phyloP scores from a whole-genome alignment of 2,797 vertebrate species.

The Cyclura pinguis region DNA sequence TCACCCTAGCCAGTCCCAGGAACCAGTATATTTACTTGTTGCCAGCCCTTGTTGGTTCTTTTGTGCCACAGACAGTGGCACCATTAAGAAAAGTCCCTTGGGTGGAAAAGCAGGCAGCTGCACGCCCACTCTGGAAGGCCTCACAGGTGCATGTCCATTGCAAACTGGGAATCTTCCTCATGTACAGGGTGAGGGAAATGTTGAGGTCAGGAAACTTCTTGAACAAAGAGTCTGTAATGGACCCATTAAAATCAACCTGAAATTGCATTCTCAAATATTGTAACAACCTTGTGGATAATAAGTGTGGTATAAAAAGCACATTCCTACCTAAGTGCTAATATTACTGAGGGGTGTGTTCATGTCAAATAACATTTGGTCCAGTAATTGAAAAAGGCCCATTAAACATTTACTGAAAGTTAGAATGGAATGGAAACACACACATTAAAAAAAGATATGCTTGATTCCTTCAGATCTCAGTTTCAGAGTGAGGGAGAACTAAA shows the following conservation, averaged over 20 bases:
- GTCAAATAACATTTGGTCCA: constrained; percentile 73
- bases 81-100: background rate
- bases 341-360: constrained; percentile 75
- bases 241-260: constrained; percentile 77
- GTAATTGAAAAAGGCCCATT: constrained; percentile 80
- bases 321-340: constrained; percentile 79
- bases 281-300: constrained; percentile 74
- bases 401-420: constrained; percentile 80
- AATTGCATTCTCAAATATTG: constrained; percentile 75
- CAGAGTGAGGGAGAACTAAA: constrained; percentile 31
- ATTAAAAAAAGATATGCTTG: constrained; percentile 60
- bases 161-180: background rate
- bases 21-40: background rate
- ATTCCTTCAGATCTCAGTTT: constrained; percentile 34
- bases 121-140: background rate
- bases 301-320: constrained; percentile 79
- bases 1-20: background rate
- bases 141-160: background rate
- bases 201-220: background rate
- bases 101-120: background rate
- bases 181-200: background rate
- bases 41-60: background rate
- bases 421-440: constrained; percentile 71
- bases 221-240: constrained; percentile 71
- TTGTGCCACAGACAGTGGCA: background rate